Percentiles rank a stretch among this genome's conserved stretches.
phyloP scores from a whole-genome alignment of 1,140 invertebrate genomes.

The Diachasma alloeum region DNA sequence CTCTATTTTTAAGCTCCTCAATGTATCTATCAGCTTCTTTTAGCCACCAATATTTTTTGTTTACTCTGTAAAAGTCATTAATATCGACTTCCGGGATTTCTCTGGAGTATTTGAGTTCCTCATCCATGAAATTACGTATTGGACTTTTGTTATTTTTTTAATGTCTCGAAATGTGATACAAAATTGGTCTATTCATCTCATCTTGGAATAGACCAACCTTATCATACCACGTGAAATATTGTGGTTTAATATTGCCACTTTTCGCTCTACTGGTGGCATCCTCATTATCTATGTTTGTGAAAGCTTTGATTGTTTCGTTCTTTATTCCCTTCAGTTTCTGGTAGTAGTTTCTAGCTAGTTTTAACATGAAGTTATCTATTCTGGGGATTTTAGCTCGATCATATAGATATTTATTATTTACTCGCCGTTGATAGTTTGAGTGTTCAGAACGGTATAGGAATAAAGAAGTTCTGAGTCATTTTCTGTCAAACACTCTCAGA shows the following conservation, averaged over 20 bases:
- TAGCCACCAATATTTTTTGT: neutral
- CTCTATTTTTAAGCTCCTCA: neutral
- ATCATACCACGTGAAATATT: no score
- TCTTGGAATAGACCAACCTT: no score
- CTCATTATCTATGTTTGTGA: neutral
- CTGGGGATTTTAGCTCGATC: neutral
- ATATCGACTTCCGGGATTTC: neutral
- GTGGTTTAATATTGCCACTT: no score
- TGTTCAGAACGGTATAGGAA: no score
- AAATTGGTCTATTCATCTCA: neutral
- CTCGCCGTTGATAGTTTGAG: no score
- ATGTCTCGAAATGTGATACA: neutral
- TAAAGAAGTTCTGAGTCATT: no score
- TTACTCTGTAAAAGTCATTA: neutral
- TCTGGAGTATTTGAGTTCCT: neutral
- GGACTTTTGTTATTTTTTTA: neutral
- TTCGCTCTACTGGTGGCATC: neutral
- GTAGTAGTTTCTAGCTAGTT: neutral
- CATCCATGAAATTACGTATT: neutral
- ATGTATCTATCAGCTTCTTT: neutral
- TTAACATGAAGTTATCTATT: neutral
- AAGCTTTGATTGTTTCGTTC: neutral
- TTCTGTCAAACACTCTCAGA: no score
- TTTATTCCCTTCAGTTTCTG: neutral
- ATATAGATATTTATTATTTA: neutral